Percentiles rank a stretch among this genome's conserved stretches.
phyloP scores from a whole-genome alignment of 2,113 vertebrate species.

The Mustela nigripes region DNA sequence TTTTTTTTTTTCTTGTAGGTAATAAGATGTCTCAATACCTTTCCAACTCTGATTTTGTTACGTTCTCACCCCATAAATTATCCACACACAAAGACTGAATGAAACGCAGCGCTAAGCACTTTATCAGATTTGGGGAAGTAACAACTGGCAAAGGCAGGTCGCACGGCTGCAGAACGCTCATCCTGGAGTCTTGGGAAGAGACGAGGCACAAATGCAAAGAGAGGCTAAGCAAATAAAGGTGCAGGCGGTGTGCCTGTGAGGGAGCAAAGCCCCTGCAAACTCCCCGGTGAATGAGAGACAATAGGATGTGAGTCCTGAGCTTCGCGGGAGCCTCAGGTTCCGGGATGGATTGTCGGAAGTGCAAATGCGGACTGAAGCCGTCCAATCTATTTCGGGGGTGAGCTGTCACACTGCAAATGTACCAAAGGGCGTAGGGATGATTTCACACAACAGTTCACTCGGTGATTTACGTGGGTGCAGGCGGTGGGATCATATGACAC shows the following conservation, averaged over 20 bases:
- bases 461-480: constrained; percentile 74
- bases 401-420: constrained; percentile 63
- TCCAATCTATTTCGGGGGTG: constrained; percentile 61
- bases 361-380: constrained; percentile 45
- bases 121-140: constrained; percentile 44
- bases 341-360: background rate
- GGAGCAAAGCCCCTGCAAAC: background rate
- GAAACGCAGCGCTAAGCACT: background rate
- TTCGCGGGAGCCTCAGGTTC: background rate
- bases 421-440: constrained; percentile 76
- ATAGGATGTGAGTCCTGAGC: background rate
- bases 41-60: constrained; percentile 56
- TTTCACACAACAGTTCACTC: constrained; percentile 80
- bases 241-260: background rate
- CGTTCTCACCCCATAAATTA: constrained; percentile 62
- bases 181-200: background rate
- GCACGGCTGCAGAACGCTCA: background rate
- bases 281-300: background rate
- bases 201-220: background rate
- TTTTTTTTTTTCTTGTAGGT: constrained; percentile 40
- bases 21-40: constrained; percentile 19
- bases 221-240: background rate
- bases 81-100: constrained; percentile 37
- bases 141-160: constrained; percentile 12
- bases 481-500: constrained; percentile 62